Conservation (phyloP, 2,888 invertebrate species). For the Thecophora atra region DNA sequence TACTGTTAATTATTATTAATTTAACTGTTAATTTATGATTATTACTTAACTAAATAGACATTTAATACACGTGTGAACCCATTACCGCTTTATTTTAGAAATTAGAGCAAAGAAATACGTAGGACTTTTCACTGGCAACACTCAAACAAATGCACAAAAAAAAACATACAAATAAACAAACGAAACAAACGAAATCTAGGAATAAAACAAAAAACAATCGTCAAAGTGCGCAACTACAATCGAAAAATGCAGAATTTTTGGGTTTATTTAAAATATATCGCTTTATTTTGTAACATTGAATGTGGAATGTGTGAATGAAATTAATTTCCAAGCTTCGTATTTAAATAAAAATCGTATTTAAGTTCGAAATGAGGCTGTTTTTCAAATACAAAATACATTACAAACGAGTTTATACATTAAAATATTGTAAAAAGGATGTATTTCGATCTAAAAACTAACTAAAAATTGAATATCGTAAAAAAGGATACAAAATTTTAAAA, state of each 20-base stretch:
- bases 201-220: neutral
- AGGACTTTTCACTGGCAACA: neutral
- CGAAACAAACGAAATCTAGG: neutral
- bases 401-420: neutral
- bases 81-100: conserved; percentile 43
- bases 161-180: neutral
- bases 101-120: neutral
- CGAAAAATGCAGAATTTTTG: conserved; percentile 42
- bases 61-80: conserved; percentile 47
- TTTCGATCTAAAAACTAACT: neutral
- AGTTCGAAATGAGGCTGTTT: neutral
- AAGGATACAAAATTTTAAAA: conserved; percentile 30
- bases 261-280: conserved; percentile 45
- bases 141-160: conserved; percentile 45
- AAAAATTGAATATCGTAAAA: conserved; percentile 10
- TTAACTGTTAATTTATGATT: neutral
- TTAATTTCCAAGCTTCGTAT: neutral
- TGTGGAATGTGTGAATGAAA: neutral
- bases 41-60: neutral
- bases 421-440: conserved; percentile 12
- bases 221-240: conserved; percentile 23
- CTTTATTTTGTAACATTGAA: conserved; percentile 30
- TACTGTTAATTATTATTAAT: neutral
- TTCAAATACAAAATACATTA: conserved; percentile 4
- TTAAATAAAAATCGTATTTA: conserved; percentile 8